phyloP scores from a whole-genome alignment of 1,140 invertebrate genomes.

The Papilio xuthus region DNA sequence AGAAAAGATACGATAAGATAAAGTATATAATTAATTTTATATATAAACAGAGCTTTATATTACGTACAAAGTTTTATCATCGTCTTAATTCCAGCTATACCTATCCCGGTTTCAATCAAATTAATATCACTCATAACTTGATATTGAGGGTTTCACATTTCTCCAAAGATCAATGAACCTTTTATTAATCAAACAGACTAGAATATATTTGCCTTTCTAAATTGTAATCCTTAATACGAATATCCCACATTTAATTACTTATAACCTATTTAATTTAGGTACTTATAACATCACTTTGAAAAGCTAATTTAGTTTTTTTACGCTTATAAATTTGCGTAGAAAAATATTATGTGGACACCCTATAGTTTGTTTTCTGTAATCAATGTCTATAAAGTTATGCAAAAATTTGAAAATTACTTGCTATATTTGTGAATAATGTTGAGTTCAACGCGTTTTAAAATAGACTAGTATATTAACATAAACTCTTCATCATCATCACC shows the following conservation, averaged over 20 bases:
- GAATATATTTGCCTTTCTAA: not conserved
- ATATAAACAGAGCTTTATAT: not conserved
- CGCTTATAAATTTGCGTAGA: no score
- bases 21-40: not conserved
- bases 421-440: no score
- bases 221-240: not conserved
- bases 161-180: not conserved
- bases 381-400: no score
- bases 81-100: not conserved
- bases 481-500: no score
- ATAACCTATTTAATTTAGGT: no score
- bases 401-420: no score
- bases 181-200: slow-evolving; percentile 10
- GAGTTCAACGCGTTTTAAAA: no score
- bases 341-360: no score
- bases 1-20: no score
- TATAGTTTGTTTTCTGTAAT: no score
- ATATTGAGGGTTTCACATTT: slow-evolving; percentile 14
- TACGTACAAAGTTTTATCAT: not conserved
- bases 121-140: slow-evolving; percentile 20
- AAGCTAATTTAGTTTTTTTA: not conserved
- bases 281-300: not conserved
- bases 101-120: slow-evolving; percentile 13
- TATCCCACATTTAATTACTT: slow-evolving; percentile 6
- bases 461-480: no score